Base-by-base conservation (phyloP, 2,113 vertebrate species). In the Thalassarche chlororhynchos region DNA sequence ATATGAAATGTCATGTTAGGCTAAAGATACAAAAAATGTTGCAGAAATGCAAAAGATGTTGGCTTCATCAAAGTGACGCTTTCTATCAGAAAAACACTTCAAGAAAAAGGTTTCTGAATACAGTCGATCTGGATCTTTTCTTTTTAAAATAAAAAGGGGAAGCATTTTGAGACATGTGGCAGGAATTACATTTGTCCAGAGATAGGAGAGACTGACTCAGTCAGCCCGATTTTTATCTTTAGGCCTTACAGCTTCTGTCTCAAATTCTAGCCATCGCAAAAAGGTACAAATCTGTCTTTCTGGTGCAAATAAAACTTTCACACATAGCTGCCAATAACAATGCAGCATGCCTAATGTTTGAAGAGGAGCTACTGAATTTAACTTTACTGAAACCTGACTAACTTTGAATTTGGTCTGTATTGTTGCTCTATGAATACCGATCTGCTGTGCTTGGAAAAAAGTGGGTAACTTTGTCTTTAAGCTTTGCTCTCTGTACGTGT, bases 1-100 rank as follows among this genome's bases (percentile, higher is more conserved):
- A 96, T 92, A 87, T 89, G 88, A 97, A 92, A 84, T 89, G 89
- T 89, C 96, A 84, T 49, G 83, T 91, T 78, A 75, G 83, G 94
- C 80, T 94, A 84, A 95, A 91, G 96, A 96, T 42, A 64, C 66
- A 93, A 85, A 80, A 85, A 94, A 44, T 4, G 32, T 55, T 55
- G 72, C 69, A 86, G 94, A 95, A 90, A 92, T 71, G 60, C 68
- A 91, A 78, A 96, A 95, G 55, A 84, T 44, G 64, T 78, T 93
- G 89, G 55, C 58, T 92, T 93, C 57, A 68, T 94, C 44, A 44
- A 44, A 90, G 64, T 65, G 88, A 44, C 34, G 9, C 64, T 87
- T 84, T 60, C 10, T 4, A 31, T 51, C 72, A 81, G 51, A 64
- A 81, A 81, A 92, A 75, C 6, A 29, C 51, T 86, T 90, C 42